Percentiles rank a stretch among this genome's conserved stretches.
These are phyloP conservation scores for Troides oblongomaculatus DNA, from an alignment of 2,888 invertebrate species.

Conservation along the genomic window DNA sequence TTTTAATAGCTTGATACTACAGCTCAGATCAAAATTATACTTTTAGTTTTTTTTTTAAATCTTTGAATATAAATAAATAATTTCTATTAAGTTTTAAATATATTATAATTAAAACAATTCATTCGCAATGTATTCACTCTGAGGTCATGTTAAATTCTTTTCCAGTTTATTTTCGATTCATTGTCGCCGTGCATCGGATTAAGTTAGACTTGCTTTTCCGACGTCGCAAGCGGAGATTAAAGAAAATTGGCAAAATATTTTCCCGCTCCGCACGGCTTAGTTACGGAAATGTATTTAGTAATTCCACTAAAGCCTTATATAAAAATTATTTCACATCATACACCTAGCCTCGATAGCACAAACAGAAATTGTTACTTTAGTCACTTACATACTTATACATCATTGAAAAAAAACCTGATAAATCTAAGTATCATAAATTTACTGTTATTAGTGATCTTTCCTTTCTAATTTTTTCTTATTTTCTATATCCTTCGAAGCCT, in stretches of 20 bases:
- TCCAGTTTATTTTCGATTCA: slow-evolving; percentile 47
- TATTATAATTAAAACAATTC: not conserved
- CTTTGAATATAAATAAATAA: not conserved
- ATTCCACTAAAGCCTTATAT: slow-evolving; percentile 10
- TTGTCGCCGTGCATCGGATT: slow-evolving; percentile 49
- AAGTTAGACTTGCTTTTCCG: slow-evolving; percentile 45
- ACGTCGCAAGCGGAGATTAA: slow-evolving; percentile 46
- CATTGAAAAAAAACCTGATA: not conserved
- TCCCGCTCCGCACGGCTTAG: slow-evolving; percentile 27
- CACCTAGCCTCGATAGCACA: not conserved
- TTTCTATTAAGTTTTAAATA: not conserved
- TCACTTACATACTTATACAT: not conserved
- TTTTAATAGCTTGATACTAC: too few species aligned
- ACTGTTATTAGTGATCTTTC: too few species aligned
- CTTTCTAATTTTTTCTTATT: too few species aligned
- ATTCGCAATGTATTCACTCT: not conserved
- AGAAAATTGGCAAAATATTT: slow-evolving; percentile 54
- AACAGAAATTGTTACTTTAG: not conserved
- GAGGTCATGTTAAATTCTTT: slow-evolving; percentile 7
- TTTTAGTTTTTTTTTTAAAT: too few species aligned
- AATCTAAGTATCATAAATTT: not conserved
- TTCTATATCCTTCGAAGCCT: too few species aligned
- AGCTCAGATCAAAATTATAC: too few species aligned
- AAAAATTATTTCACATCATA: slow-evolving; percentile 12
- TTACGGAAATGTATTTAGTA: slow-evolving; percentile 26